phyloP scores from a whole-genome alignment of 2,113 vertebrate species.

The Dryoscopus gambensis region DNA sequence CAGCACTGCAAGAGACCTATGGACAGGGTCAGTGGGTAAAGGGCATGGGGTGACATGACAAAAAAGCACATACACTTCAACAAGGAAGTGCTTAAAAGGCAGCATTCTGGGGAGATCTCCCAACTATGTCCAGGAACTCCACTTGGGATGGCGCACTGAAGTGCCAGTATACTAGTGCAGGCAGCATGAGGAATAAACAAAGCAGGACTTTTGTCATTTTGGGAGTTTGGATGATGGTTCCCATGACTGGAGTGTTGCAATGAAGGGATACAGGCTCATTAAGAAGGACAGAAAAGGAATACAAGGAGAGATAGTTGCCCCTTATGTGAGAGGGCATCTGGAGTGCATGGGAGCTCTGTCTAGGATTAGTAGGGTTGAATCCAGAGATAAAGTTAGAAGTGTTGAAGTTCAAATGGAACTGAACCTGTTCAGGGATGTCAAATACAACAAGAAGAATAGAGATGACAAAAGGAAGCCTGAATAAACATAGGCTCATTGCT shows the following conservation, averaged over 20 bases:
- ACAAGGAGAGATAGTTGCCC: background rate
- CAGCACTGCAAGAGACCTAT: background rate
- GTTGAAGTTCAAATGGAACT: background rate
- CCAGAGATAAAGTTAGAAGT: background rate
- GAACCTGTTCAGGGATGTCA: background rate
- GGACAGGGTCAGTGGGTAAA: background rate
- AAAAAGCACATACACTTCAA: background rate
- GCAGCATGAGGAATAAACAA: background rate
- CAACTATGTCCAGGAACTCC: background rate
- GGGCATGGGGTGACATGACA: background rate
- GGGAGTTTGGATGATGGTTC: background rate
- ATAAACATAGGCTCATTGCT: background rate
- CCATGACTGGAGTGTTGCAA: background rate
- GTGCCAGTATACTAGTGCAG: background rate
- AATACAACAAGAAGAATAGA: background rate
- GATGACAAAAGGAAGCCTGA: background rate
- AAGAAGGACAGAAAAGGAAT: background rate
- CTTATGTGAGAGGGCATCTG: background rate
- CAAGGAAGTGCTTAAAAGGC: background rate
- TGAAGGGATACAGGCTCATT: background rate
- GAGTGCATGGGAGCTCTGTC: background rate
- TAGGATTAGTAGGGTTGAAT: background rate
- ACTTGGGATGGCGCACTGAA: background rate
- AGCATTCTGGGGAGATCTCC: background rate
- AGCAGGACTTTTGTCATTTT: background rate